These are phyloP conservation scores for Netelia melanura DNA, from an alignment of 2,888 invertebrate genomes.

Conservation along the genomic window DNA sequence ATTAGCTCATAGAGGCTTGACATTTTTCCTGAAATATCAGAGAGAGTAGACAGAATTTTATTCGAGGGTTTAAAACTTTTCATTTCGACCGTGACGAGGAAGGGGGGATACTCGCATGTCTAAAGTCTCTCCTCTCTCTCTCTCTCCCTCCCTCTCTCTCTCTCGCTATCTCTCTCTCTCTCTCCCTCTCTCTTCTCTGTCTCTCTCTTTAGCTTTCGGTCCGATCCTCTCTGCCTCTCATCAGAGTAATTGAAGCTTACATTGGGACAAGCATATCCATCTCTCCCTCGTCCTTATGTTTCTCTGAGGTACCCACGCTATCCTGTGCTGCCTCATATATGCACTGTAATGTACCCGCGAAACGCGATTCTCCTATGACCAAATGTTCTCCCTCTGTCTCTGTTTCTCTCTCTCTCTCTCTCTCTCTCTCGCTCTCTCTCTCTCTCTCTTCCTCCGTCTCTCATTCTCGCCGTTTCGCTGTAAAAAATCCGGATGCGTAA, in stretches of 20 bases:
- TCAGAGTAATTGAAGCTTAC: conserved; percentile 51
- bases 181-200: neutral
- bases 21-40: conserved; percentile 42
- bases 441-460: too few relatives aligned
- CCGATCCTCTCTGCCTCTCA: conserved; percentile 19
- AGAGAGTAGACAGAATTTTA: conserved; percentile 37
- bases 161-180: conserved; percentile 15
- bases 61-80: conserved; percentile 55
- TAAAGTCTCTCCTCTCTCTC: conserved; percentile 4
- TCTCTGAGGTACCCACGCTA: conserved; percentile 19
- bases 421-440: too few relatives aligned
- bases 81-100: conserved; percentile 3
- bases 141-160: neutral
- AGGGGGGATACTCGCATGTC: conserved; percentile 10
- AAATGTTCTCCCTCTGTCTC: conserved; percentile 6
- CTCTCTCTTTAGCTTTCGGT: neutral
- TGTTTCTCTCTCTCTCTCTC: too few relatives aligned
- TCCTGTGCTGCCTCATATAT: neutral
- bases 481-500: conserved; percentile 64
- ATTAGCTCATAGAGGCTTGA: conserved; percentile 32
- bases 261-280: conserved; percentile 19
- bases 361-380: conserved; percentile 36
- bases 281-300: conserved; percentile 29
- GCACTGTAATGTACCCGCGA: conserved; percentile 11
- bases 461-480: conserved; percentile 28